These are phyloP conservation scores for Pseudococcus jackbeardsleyi DNA, from an alignment of 2,888 invertebrate genomes.

Conservation along the genomic window DNA sequence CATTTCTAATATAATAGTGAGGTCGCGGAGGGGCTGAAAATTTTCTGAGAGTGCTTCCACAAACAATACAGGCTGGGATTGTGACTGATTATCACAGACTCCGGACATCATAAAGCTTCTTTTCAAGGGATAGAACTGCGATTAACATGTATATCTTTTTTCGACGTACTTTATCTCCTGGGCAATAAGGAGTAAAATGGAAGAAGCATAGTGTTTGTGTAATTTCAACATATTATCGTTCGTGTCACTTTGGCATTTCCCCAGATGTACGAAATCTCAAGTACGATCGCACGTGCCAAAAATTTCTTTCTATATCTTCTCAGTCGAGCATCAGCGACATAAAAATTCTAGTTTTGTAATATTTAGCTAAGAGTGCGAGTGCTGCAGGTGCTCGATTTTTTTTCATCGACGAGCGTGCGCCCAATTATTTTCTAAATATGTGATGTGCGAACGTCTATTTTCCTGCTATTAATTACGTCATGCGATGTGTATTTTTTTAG, in stretches of 20 bases:
- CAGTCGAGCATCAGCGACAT: constrained; percentile 15
- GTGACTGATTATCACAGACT: too few relatives aligned
- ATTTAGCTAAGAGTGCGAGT: constrained; percentile 8
- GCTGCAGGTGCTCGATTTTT: constrained; percentile 27
- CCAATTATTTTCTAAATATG: neutral
- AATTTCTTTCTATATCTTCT: constrained; percentile 48
- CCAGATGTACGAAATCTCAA: constrained; percentile 59
- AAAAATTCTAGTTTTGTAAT: constrained; percentile 56
- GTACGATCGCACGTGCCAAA: constrained; percentile 60
- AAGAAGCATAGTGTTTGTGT: neutral
- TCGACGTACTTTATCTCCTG: too few relatives aligned
- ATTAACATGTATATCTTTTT: too few relatives aligned
- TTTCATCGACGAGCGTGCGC: neutral
- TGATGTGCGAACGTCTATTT: neutral
- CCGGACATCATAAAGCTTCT: too few relatives aligned
- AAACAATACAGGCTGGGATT: too few relatives aligned
- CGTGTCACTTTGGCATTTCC: constrained; percentile 58
- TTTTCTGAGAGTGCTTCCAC: too few relatives aligned
- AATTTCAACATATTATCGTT: constrained; percentile 57
- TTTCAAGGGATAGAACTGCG: too few relatives aligned
- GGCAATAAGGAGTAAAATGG: neutral
- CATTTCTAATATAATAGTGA: too few relatives aligned
- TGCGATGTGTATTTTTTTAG: neutral
- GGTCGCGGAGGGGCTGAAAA: too few relatives aligned
- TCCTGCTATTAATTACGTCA: constrained; percentile 3